Evolutionary conservation across 2,888 invertebrate species (phyloP).

Genomic region (Muschampia plurimacula): DNA sequence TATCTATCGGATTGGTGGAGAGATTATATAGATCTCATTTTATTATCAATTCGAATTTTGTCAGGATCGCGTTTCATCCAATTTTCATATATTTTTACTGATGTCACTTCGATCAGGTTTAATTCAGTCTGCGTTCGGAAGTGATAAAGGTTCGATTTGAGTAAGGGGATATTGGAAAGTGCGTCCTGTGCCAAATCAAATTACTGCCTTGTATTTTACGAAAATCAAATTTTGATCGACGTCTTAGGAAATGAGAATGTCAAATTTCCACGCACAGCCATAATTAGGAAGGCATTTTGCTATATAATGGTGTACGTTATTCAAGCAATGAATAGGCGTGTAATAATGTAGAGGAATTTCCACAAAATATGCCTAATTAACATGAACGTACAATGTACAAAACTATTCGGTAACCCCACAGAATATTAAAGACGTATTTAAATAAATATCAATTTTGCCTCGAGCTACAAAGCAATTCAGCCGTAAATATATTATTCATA

Average conservation of each 20-base stretch:
- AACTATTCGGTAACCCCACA: too few species aligned
- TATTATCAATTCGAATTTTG: not conserved
- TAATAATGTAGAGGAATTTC: too few species aligned
- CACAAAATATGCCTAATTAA: too few species aligned
- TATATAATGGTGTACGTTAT: not conserved
- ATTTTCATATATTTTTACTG: conserved; percentile 31
- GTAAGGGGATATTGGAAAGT: conserved; percentile 26
- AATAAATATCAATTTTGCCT: too few species aligned
- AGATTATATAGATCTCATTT: too few species aligned
- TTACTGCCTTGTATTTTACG: conserved; percentile 8
- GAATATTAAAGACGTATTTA: too few species aligned
- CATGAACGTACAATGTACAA: too few species aligned
- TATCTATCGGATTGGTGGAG: too few species aligned
- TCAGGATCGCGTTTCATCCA: conserved; percentile 8
- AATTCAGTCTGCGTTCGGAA: conserved; percentile 24
- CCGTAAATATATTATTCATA: too few species aligned
- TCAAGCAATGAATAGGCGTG: too few species aligned
- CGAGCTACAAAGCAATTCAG: too few species aligned
- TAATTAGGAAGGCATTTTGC: not conserved
- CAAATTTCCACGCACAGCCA: not conserved
- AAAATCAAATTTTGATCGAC: conserved; percentile 12
- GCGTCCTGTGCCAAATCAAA: conserved; percentile 24
- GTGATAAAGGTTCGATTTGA: conserved; percentile 28
- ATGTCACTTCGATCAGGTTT: conserved; percentile 26
- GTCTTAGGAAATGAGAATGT: not conserved